Evolutionary conservation across 1,140 invertebrate genomes (phyloP).

Genomic region (Aphaenogaster ashmeadi): DNA sequence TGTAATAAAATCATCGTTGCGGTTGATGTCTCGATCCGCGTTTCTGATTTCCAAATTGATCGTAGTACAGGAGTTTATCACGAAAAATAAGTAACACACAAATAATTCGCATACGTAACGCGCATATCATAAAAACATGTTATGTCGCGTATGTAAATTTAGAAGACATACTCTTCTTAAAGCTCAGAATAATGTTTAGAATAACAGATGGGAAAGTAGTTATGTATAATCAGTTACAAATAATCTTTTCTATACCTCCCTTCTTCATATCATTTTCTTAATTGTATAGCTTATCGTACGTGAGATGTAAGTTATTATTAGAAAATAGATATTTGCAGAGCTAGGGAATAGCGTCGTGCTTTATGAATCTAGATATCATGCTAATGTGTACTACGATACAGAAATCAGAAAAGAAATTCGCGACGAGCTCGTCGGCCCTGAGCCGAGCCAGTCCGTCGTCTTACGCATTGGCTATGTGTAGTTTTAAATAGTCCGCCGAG

Average conservation of each 20-base stretch:
- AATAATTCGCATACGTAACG: background rate
- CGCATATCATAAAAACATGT: background rate
- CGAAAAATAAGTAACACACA: background rate
- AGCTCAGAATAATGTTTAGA: background rate
- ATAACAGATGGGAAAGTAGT: background rate
- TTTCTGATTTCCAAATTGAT: constrained; percentile 27
- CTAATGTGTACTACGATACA: background rate
- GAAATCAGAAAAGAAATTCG: constrained; percentile 49
- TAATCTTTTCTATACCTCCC: background rate
- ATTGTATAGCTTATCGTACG: background rate
- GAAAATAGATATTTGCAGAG: constrained; percentile 6
- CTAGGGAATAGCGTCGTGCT: background rate
- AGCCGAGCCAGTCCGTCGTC: constrained; percentile 62
- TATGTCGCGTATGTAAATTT: background rate
- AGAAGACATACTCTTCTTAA: background rate
- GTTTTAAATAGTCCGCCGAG: constrained; percentile 86
- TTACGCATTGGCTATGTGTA: constrained; percentile 80
- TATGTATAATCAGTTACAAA: background rate
- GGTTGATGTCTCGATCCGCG: constrained; percentile 18
- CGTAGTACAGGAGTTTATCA: background rate
- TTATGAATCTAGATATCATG: constrained; percentile 69
- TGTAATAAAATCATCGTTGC: constrained; percentile 41
- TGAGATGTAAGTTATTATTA: background rate
- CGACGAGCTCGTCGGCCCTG: constrained; percentile 82
- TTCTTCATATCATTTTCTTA: background rate